Conservation (phyloP, 2,797 vertebrate species). For the Spinus olivaceus region DNA sequence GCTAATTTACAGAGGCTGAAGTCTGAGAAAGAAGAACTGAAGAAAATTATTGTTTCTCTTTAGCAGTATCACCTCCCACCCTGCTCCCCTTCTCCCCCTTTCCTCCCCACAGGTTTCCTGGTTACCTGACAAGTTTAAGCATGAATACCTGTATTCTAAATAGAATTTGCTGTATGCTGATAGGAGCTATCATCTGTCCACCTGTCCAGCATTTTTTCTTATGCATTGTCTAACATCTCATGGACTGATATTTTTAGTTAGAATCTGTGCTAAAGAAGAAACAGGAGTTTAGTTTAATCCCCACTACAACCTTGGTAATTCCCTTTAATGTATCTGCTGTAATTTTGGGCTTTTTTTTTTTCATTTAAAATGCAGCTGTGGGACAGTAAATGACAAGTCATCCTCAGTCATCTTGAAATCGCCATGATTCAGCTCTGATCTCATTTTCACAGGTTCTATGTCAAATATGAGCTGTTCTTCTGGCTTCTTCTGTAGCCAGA, state of each 20-base stretch:
- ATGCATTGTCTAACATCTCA: neutral
- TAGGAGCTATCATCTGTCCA: neutral
- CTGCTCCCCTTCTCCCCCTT: neutral
- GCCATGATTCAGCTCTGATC: neutral
- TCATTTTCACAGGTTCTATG: neutral
- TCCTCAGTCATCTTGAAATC: neutral
- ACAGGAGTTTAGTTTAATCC: neutral
- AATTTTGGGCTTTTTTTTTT: neutral
- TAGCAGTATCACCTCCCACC: neutral
- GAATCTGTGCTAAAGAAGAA: neutral
- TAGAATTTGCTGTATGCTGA: neutral
- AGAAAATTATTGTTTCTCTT: constrained; percentile 1
- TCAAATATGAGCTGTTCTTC: neutral
- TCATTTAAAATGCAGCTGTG: neutral
- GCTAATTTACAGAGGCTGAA: constrained; percentile 63
- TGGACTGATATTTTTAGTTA: neutral
- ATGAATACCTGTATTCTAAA: neutral
- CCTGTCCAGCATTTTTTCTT: neutral
- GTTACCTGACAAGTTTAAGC: constrained; percentile 13
- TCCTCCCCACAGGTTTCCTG: neutral
- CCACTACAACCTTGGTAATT: neutral
- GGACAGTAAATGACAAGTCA: neutral
- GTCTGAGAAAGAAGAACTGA: constrained; percentile 13
- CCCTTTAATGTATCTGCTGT: neutral
- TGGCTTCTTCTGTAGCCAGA: neutral